Evolutionary conservation across 2,113 vertebrate species (phyloP).

Genomic region (Ophiodon elongatus): DNA sequence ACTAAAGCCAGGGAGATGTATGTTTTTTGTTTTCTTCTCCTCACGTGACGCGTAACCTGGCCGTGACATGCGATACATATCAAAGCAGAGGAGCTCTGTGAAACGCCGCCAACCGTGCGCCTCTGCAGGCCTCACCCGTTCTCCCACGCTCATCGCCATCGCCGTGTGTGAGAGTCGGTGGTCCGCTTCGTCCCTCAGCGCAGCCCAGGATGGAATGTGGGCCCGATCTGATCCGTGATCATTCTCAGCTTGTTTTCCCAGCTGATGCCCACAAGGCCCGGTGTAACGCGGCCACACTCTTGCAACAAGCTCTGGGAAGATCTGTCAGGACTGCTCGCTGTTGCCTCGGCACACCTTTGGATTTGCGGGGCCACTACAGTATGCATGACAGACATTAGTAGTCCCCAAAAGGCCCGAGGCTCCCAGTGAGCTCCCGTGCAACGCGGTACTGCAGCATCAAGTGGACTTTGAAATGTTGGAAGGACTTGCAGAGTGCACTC

Average conservation of each 20-base stretch:
- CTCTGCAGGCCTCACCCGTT: conserved; percentile 48
- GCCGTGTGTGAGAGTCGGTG: conserved; percentile 55
- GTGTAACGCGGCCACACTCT: conserved; percentile 16
- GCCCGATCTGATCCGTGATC: conserved; percentile 71
- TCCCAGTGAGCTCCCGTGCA: not conserved
- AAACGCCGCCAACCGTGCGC: conserved; percentile 36
- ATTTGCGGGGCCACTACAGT: conserved; percentile 16
- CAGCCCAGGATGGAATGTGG: conserved; percentile 57
- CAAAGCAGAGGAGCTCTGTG: conserved; percentile 61
- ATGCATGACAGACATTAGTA: conserved; percentile 28
- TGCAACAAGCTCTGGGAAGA: conserved; percentile 13
- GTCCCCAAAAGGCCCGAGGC: conserved; percentile 20
- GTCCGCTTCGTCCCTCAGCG: conserved; percentile 54
- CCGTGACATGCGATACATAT: conserved; percentile 62
- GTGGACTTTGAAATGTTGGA: not conserved
- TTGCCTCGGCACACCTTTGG: conserved; percentile 44
- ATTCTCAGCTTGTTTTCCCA: conserved; percentile 69
- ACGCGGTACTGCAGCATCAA: conserved; percentile 18
- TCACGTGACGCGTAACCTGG: conserved; percentile 49
- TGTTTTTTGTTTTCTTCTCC: conserved; percentile 63
- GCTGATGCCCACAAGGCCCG: conserved; percentile 63
- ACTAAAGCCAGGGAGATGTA: conserved; percentile 46
- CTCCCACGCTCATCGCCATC: conserved; percentile 45
- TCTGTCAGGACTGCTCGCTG: conserved; percentile 32
- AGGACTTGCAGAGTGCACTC: not conserved